phyloP scores from a whole-genome alignment of 2,113 vertebrate species.

The Psettodes erumei region DNA sequence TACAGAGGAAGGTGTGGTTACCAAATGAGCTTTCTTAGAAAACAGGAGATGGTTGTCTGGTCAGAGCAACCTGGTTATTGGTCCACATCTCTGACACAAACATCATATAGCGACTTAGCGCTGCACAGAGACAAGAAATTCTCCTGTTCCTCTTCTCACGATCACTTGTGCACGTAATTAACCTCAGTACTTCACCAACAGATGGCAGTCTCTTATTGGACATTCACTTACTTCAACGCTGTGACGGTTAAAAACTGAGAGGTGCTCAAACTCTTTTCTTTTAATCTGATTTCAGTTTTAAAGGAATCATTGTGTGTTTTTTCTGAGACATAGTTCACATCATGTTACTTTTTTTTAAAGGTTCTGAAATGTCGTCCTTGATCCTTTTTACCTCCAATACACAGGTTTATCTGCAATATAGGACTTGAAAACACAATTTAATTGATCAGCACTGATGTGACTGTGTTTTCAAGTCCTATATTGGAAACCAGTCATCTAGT shows the following conservation, averaged over 20 bases:
- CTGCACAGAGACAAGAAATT: no score
- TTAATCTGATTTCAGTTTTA: not conserved
- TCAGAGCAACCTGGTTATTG: no score
- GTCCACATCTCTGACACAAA: no score
- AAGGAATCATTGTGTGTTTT: not conserved
- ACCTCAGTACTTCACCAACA: conserved; percentile 12
- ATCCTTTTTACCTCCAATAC: not conserved
- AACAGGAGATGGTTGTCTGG: no score
- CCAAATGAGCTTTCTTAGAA: no score
- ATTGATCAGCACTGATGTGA: not conserved
- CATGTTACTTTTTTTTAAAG: not conserved
- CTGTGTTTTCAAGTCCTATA: no score
- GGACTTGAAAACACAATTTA: no score
- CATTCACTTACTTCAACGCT: not conserved
- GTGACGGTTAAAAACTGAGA: not conserved
- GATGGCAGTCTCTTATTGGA: conserved; percentile 1
- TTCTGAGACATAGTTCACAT: not conserved
- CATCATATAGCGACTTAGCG: no score
- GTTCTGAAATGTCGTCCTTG: not conserved
- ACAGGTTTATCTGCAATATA: not conserved
- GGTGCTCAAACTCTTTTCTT: not conserved
- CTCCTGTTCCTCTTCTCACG: not conserved
- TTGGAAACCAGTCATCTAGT: not conserved
- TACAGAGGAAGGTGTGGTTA: not conserved
- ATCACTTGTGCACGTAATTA: no score